These are phyloP conservation scores for Promerops cafer DNA, from an alignment of 2,113 vertebrate genomes.

Conservation along the genomic window DNA sequence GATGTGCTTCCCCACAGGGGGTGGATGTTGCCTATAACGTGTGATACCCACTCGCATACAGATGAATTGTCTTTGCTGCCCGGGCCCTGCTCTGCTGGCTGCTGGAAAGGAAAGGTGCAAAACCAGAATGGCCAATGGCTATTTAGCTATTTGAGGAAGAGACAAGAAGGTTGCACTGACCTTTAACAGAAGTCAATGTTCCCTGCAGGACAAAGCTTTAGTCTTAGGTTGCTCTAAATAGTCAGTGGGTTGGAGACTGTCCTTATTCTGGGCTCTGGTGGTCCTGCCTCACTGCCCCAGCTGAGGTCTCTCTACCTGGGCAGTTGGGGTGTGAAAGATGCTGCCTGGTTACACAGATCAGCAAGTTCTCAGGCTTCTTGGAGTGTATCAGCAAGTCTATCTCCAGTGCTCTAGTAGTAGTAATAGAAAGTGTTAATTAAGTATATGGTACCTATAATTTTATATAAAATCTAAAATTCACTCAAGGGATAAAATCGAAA, in stretches of 20 bases:
- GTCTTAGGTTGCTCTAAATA: background rate
- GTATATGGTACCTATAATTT: background rate
- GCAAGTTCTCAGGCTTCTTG: background rate
- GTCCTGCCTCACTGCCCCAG: background rate
- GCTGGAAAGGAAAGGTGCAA: background rate
- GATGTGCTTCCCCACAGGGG: background rate
- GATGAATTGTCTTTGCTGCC: accelerated
- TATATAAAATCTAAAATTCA: background rate
- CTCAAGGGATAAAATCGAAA: too few relatives aligned
- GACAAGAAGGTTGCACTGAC: background rate
- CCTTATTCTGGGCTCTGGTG: background rate
- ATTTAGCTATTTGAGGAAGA: background rate
- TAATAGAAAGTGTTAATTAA: background rate
- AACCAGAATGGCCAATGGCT: background rate
- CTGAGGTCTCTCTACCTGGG: background rate
- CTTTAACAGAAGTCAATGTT: background rate
- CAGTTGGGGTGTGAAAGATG: background rate
- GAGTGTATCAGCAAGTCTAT: background rate
- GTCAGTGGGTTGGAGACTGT: background rate
- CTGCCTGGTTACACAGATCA: background rate
- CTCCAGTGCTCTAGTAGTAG: background rate
- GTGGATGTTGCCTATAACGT: background rate
- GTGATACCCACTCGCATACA: background rate
- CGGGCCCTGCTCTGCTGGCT: background rate
- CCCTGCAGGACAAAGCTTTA: background rate